phyloP scores from a whole-genome alignment of 2,888 invertebrate species.

The Yponomeuta cagnagella region DNA sequence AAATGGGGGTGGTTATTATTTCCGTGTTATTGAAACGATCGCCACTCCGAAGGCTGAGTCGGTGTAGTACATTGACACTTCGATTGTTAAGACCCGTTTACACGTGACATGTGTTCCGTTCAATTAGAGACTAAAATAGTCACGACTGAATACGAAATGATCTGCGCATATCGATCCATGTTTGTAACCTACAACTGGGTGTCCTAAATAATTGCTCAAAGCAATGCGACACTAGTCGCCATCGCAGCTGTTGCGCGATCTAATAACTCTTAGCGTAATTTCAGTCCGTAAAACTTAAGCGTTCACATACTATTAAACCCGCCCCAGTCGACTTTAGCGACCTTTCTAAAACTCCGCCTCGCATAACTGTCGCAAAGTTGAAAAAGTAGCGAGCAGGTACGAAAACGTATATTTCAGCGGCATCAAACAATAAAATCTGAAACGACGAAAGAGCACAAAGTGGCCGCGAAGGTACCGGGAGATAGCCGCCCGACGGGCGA shows the following conservation, averaged over 20 bases:
- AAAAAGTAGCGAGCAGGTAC: background rate
- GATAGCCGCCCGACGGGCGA: conserved; percentile 51
- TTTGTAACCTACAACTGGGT: background rate
- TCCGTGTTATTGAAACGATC: conserved; percentile 53
- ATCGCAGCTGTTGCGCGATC: background rate
- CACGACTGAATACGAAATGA: conserved; percentile 58
- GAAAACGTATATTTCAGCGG: conserved; percentile 24
- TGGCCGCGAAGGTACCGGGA: conserved; percentile 31
- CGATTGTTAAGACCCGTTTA: conserved; percentile 39
- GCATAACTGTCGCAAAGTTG: background rate
- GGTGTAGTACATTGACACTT: conserved; percentile 61
- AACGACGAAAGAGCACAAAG: conserved; percentile 37
- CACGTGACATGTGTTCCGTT: conserved; percentile 48
- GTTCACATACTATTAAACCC: background rate
- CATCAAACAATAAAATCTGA: conserved; percentile 25
- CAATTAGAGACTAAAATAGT: conserved; percentile 47
- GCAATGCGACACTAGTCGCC: background rate
- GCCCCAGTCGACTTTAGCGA: background rate
- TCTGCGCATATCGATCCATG: conserved; percentile 27
- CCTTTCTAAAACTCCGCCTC: background rate
- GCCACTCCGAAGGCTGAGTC: conserved; percentile 60
- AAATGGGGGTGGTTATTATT: conserved; percentile 41
- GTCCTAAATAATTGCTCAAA: background rate
- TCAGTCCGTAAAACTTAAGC: background rate
- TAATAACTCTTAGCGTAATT: background rate